Conservation (phyloP, 2,113 vertebrate species). For the Anoplopoma fimbria region DNA sequence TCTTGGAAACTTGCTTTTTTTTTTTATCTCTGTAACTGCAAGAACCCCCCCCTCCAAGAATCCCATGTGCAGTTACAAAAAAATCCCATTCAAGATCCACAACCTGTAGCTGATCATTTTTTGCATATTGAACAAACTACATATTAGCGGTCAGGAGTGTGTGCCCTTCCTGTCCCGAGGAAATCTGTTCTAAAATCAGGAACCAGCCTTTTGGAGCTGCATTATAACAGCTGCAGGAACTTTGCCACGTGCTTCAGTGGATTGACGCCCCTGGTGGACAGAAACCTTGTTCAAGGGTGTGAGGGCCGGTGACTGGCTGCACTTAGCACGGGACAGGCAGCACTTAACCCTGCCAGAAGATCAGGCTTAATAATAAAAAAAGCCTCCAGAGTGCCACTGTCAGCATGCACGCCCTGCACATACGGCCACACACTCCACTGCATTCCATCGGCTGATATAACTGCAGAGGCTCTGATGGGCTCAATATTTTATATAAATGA, state of each 20-base stretch:
- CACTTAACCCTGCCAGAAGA: slow-evolving; percentile 36
- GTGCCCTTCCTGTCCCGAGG: neutral
- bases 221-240: slow-evolving; percentile 44
- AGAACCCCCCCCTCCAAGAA: neutral
- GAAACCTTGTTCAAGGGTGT: slow-evolving; percentile 45
- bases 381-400: slow-evolving; percentile 13
- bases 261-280: slow-evolving; percentile 49
- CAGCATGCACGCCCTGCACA: slow-evolving; percentile 19
- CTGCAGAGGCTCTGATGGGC: slow-evolving; percentile 3
- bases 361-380: slow-evolving; percentile 57
- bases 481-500: slow-evolving; percentile 14
- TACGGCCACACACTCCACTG: slow-evolving; percentile 2
- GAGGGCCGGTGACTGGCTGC: slow-evolving; percentile 39
- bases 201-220: slow-evolving; percentile 25
- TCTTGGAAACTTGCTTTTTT: slow-evolving; percentile 33
- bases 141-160: neutral
- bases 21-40: slow-evolving; percentile 22
- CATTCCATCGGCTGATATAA: neutral
- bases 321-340: slow-evolving; percentile 30
- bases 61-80: neutral
- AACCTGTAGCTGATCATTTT: neutral
- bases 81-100: slow-evolving; percentile 29
- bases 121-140: slow-evolving; percentile 1
- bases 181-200: slow-evolving; percentile 16
- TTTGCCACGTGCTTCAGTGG: slow-evolving; percentile 50